Percentiles rank a stretch among this genome's conserved stretches.
Evolutionary conservation across 2,888 invertebrate genomes (phyloP).

Genomic region (Eurytoma adleriae): DNA sequence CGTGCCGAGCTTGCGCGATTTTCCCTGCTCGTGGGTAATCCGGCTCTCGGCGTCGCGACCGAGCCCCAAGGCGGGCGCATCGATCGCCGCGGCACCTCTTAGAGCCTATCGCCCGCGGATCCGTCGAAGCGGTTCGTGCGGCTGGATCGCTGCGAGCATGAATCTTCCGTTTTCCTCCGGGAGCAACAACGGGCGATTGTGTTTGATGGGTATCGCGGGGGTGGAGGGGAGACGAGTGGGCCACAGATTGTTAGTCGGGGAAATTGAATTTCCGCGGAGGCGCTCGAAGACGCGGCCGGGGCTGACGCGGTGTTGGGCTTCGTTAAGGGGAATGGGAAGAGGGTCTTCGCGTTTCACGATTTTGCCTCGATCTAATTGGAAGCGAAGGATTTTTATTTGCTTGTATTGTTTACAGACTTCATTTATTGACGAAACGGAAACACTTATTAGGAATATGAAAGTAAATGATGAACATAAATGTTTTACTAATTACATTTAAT

Average conservation of each 20-base stretch:
- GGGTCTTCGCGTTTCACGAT: too few species aligned
- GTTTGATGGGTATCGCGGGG: constrained; percentile 21
- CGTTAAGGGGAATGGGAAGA: constrained; percentile 1
- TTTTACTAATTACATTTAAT: too few species aligned
- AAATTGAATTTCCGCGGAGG: constrained; percentile 27
- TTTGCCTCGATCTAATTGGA: too few species aligned
- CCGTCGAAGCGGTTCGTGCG: constrained; percentile 8
- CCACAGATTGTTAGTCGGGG: background rate
- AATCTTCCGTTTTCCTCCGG: constrained; percentile 2
- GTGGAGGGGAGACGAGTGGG: background rate
- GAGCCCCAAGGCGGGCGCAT: too few species aligned
- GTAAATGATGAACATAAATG: too few species aligned
- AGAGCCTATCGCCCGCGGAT: constrained; percentile 6
- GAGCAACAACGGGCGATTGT: constrained; percentile 16
- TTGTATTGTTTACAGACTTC: too few species aligned
- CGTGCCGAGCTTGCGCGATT: constrained; percentile 23
- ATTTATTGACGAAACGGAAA: too few species aligned
- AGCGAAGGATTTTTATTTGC: too few species aligned
- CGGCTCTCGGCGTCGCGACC: constrained; percentile 16
- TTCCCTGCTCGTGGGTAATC: constrained; percentile 12
- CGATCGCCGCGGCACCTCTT: background rate
- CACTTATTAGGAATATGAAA: too few species aligned
- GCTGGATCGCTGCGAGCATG: background rate
- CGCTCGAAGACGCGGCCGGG: background rate
- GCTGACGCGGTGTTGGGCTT: background rate